Evolutionary conservation across 2,888 invertebrate species (phyloP), one percentile per base, ranked within the genome.

Genomic region (Eristalis tenax): DNA sequence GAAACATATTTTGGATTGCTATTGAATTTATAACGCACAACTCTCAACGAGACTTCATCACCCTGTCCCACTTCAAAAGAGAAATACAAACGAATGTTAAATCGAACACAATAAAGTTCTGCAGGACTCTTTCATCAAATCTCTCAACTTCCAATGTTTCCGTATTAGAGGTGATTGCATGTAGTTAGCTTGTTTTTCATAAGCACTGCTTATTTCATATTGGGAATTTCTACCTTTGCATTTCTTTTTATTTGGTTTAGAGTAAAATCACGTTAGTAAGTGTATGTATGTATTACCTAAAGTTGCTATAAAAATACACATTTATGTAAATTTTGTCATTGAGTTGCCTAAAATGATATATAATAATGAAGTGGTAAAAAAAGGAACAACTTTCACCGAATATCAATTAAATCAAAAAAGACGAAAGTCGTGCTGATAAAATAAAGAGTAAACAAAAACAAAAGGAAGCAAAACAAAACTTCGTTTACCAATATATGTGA

Each of bases 191-290:
- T 32, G 8, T 43, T 50, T 66, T 66, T 66, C 32, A 80, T 43
- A 61, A 63, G 35, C 50, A 73, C 68, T 80, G 68, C 80, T 56
- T 74, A 61, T 35, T 50, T 50, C 38, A 35, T 23, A 23, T 68
- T 74, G 73, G 73, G 73, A 40, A 74, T 61, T 74, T 28, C 18
- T 56, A 56, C 18, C 18, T 74, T 59, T 66, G 68, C 26, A 69
- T 61, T 66, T 1, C 28, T 71, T 66, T 59, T 40, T 68, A 74
- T 80, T 81, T 81, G 74, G 74, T 74, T 81, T 75, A 57, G 13
- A 68, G 57, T 69, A 74, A 81, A 74, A 81, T 81, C 74, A 81
- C 74, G 81, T 81, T 81, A 75, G 80, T 64, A 75, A 28, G 69
- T 63, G 40, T 81, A 38, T 50, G 56, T 38, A 18, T 70, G 26